A percentile compares a stretch with the other conserved stretches of the same genome.
Conservation (phyloP, 2,797 vertebrate species). For the Spinibarbus caldwelli region DNA sequence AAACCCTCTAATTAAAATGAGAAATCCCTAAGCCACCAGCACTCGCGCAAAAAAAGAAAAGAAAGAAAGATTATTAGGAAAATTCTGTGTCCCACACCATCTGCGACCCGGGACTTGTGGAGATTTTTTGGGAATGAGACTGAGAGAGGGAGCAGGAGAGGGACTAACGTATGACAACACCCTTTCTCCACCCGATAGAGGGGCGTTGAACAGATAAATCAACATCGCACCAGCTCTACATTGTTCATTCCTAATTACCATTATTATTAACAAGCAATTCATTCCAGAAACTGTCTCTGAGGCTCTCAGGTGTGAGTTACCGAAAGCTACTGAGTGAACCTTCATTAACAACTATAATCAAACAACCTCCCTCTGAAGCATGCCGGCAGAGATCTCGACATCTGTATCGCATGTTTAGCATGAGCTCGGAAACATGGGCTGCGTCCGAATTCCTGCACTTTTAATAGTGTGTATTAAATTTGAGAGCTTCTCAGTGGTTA, state of each 20-base stretch:
- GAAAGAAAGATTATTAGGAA: conserved; percentile 93
- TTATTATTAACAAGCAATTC: conserved; percentile 88
- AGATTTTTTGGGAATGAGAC: conserved; percentile 70
- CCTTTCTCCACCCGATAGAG: conserved; percentile 49
- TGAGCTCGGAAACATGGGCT: neutral
- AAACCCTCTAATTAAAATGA: conserved; percentile 96
- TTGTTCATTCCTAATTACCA: conserved; percentile 93
- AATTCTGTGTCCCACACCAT: conserved; percentile 90
- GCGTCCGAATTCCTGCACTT: neutral
- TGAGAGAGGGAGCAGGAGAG: conserved; percentile 37
- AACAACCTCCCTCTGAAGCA: conserved; percentile 27
- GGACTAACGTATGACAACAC: conserved; percentile 50
- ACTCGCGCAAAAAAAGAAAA: conserved; percentile 58
- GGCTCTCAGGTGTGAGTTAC: conserved; percentile 65
- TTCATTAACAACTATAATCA: conserved; percentile 46
- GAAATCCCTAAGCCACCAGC: conserved; percentile 81
- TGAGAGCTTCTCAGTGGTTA: neutral
- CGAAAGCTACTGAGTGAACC: conserved; percentile 49
- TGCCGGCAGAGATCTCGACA: conserved; percentile 1
- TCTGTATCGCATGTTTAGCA: conserved; percentile 3
- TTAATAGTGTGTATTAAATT: neutral
- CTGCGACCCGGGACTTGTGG: conserved; percentile 89
- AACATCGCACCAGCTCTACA: conserved; percentile 87
- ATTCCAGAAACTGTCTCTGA: conserved; percentile 60
- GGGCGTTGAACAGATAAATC: conserved; percentile 77